Evolutionary conservation across 2,797 vertebrate genomes (phyloP), one percentile per base, ranked within the genome.

Genomic region (Tenualosa ilisha): DNA sequence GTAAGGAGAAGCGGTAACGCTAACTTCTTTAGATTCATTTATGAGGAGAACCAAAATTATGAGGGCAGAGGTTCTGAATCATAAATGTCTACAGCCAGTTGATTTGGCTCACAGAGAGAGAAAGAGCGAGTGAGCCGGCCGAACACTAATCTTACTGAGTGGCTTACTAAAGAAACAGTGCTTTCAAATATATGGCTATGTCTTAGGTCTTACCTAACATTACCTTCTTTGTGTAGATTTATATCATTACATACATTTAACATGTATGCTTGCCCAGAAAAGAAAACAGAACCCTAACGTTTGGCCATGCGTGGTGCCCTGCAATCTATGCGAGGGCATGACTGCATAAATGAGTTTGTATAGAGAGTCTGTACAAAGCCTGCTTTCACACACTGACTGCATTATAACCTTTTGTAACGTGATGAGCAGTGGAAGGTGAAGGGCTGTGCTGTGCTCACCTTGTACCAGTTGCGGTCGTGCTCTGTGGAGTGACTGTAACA

Each of bases 381-480:
- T 15, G 11, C 31, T 37, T 40, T 72, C 26, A 31, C 26, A 72
- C 26, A 37, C 3, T 72, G 63, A 65, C 12, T 6, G 31, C 65
- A 37, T 31, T 63, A 8, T 24, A 11, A 63, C 0, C 15, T 72
- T 3, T 40, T 40, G 65, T 31, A 26, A 72, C 13, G 13, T 31
- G 31, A 12, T 37, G 12, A 15, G 13, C 26, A 37, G 12, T 40
- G 65, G 85, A 86, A 91, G 87, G 26, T 24, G 85, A 79, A 79
- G 86, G 81, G 88, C 51, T 87, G 81, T 46, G 49, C 50, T 46
- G 65, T 11, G 85, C 93, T 95, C 89, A 99, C 98, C 97, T 99
- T 99, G 94, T 99, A 99, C 98, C 98, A 99, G 94, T 96, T 98
- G 93, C 96, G 97, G 90, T 99, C 98, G 0, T 99, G 98, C 91